phyloP scores from a whole-genome alignment of 2,113 vertebrate species.

The Ageneiosus marmoratus region DNA sequence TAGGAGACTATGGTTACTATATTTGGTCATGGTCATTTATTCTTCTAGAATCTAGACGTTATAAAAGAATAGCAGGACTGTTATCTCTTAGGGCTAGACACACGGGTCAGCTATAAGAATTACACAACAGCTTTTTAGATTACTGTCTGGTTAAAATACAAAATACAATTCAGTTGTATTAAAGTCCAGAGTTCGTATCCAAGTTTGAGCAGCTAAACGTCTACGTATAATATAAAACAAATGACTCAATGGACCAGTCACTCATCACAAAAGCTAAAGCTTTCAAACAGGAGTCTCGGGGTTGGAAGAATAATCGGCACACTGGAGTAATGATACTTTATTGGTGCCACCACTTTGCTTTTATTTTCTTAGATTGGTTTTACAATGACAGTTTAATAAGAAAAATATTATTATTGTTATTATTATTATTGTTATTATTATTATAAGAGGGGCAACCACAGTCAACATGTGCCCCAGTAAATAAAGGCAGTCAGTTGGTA shows the following conservation, averaged over 20 bases:
- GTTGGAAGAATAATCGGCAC: conserved; percentile 23
- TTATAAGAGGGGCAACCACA: conserved; percentile 22
- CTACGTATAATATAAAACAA: conserved; percentile 22
- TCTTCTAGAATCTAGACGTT: conserved; percentile 21
- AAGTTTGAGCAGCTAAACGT: conserved; percentile 20
- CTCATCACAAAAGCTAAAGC: conserved; percentile 17
- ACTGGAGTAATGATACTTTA: conserved; percentile 28
- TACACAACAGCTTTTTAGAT: neutral
- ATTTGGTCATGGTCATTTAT: conserved; percentile 41
- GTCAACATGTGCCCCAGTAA: conserved; percentile 42
- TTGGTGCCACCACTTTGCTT: conserved; percentile 32
- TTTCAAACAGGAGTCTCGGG: neutral
- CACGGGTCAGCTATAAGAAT: neutral
- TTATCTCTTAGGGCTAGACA: conserved; percentile 35
- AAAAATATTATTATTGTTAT: conserved; percentile 17
- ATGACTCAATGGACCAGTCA: neutral
- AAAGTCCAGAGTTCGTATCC: conserved; percentile 9
- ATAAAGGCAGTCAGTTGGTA: conserved; percentile 38
- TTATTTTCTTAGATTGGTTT: conserved; percentile 45
- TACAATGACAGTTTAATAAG: conserved; percentile 45
- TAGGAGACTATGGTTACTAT: conserved; percentile 2
- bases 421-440: neutral
- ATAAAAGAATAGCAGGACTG: conserved; percentile 40
- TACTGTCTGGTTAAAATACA: conserved; percentile 19
- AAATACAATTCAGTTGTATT: conserved; percentile 14